Evolutionary conservation across 2,113 vertebrate species (phyloP), one percentile per base, ranked within the genome.

Genomic region (Stercorarius parasiticus): DNA sequence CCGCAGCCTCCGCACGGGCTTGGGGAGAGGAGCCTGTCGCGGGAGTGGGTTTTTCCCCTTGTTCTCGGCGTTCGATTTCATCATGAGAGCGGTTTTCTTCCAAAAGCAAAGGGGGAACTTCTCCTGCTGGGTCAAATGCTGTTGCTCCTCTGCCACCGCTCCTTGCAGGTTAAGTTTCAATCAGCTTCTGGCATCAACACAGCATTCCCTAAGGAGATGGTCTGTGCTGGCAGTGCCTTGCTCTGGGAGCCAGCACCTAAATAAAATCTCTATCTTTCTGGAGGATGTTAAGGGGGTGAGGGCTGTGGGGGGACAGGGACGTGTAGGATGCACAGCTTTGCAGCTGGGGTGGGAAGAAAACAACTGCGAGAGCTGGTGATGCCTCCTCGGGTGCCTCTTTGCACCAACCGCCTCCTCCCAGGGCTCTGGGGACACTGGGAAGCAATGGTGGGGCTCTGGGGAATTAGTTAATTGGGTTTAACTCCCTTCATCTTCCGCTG

Each of bases 401-500:
- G 53, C 88, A 52, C 76, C 74, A 43, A 2, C 15, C 6, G 19
- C 67, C 88, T 90, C 84, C 69, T 95, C 36, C 19, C 50, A 73
- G 65, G 70, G 66, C 81, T 87, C 93, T 95, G 92, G 92, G 30
- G 90, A 87, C 88, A 73, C 84, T 88, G 64, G 59, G 86, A 32
- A 81, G 73, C 91, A 80, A 64, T 55, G 82, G 52, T 38, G 70
- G 85, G 58, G 73, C 95, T 87, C 95, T 95, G 90, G 79, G 65
- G 90, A 97, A 94, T 94, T 94, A 97, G 91, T 91, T 97, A 96
- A 97, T 96, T 27, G 34, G 65, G 38, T 92, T 97, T 97, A 94
- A 90, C 81, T 92, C 77, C 25, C 70, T 97, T 85, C 27, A 45
- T 93, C 91, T 96, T 93, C 77, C 8, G 25, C 16, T 94, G 84